Base-by-base conservation (phyloP, 1,140 invertebrate genomes). In the Euwallacea similis region DNA sequence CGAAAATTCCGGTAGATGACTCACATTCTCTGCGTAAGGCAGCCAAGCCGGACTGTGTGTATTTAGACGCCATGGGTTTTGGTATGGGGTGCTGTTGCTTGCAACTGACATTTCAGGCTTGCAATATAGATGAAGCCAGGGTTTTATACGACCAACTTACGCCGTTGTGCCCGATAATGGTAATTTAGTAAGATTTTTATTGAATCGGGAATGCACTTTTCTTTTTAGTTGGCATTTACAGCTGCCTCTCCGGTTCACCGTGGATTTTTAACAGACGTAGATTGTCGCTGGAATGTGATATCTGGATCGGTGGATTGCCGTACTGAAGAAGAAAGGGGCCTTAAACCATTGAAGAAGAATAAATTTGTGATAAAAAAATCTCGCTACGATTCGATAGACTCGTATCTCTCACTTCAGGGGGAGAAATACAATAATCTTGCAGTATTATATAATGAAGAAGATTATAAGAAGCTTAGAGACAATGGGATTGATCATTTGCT, bases 41-140 rank as follows among this genome's bases (percentile, higher is more conserved):
- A n/a, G 88, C 90, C 2, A 83, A 88, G 75, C 89, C 91, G 2
- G 91, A 97, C 85, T 93, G 95, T 79, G 90, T 99, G 69, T 96
- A 98, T 77, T 91, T 99, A 91, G 98, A 99, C 83, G 94, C 96
- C 0, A 99, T 99, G 97, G 97, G 96, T 43, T 99, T 99, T 83
- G 98, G 98, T 50, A 99, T 99, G 98, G 98, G 98, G 43, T 97
- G 94, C 80, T 98, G 94, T 79, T 99, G 98, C 82, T 85, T 99
- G 8, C 98, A 99, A 82, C 85, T 97, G 21, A 97, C 95, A 42
- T 98, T 97, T 83, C 93, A 98, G 85, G 97, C 98, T 0, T 98
- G 96, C 82, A 98, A 98, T 80, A 97, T 99, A 50, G 87, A 87
- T 54, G 98, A 99, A 86, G 98, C 97, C 6, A 86, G 95, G 72